Evolutionary conservation across 2,888 invertebrate genomes (phyloP), one percentile per base, ranked within the genome.

Genomic region (Anorthoa munda): DNA sequence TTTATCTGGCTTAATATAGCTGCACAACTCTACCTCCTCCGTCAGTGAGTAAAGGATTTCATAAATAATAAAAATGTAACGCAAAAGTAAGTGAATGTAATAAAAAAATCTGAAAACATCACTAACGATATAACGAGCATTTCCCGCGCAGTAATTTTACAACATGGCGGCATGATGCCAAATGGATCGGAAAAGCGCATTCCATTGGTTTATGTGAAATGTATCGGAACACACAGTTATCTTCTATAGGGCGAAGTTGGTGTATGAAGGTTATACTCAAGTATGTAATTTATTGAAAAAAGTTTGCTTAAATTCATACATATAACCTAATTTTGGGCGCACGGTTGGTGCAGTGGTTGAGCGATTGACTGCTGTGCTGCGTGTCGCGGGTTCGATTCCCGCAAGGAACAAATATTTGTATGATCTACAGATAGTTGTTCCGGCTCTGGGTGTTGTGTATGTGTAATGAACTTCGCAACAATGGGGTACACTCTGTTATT

Each of bases 121-220:
- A 17, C 26, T 58, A 65, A 71, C 70, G 23, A 64, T 23, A 53
- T 73, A 78, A 75, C 65, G 68, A 74, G 53, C 53, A 66, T 63
- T 66, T 70, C 17, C 69, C 56, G 53, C 55, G 63, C 61, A 51
- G 13, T 48, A 56, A 26, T 45, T 68, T 55, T 50, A 21, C 26
- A 76, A 72, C 31, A 75, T 65, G 67, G 58, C 78, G 65, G 48
- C 53, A 50, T 56, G 60, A 71, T 56, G 65, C 55, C 65, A 82
- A 82, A 81, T 81, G 78, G 68, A 81, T 72, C 45, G 76, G 81
- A 80, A 79, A 72, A 79, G n/a, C 75, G 80, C 75, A 75, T 79
- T 75, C 53, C 61, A 69, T 75, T 69, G 69, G 66, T 53, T 58
- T 31, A 26, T 39, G 61, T 63, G 48, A 69, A 79, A 75, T 79